Percentiles rank a stretch among this genome's conserved stretches.
Evolutionary conservation across 2,888 invertebrate genomes (phyloP).

Genomic region (Tryphoninae sp.): DNA sequence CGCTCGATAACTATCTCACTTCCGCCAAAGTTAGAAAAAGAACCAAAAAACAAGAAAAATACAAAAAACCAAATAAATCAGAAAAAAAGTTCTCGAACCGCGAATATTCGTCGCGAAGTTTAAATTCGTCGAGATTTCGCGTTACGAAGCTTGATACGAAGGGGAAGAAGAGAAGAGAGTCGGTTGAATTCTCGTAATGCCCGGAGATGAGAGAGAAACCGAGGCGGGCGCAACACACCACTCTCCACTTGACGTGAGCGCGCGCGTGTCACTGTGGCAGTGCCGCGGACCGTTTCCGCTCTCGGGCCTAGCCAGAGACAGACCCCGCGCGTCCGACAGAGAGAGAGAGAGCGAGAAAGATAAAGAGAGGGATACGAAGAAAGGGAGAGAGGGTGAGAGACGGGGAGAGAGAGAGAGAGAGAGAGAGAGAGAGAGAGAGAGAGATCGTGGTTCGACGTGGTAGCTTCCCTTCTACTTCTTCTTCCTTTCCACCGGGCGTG

Average conservation of each 20-base stretch:
- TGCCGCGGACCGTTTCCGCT: slow-evolving; percentile 80
- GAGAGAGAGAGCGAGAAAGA: slow-evolving; percentile 37
- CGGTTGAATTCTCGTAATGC: background rate
- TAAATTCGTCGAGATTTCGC: background rate
- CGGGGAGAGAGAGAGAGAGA: slow-evolving; percentile 24
- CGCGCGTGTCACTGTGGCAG: slow-evolving; percentile 81
- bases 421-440: slow-evolving; percentile 21
- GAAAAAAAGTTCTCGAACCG: background rate
- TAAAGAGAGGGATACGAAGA: slow-evolving; percentile 12
- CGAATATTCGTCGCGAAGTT: background rate
- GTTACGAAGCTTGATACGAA: background rate
- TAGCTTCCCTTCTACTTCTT: slow-evolving; percentile 59
- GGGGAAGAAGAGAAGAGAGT: background rate
- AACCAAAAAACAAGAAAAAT: background rate
- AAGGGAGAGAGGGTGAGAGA: slow-evolving; percentile 15
- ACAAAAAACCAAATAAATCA: background rate
- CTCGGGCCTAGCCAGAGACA: slow-evolving; percentile 70
- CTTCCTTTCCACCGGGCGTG: slow-evolving; percentile 59
- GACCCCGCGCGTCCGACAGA: slow-evolving; percentile 43
- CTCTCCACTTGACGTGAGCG: slow-evolving; percentile 80
- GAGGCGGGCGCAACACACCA: slow-evolving; percentile 56
- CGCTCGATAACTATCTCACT: background rate
- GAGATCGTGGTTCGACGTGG: slow-evolving; percentile 44
- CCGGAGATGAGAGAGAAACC: slow-evolving; percentile 22
- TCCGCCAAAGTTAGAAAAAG: background rate